Percentiles rank a stretch among this genome's conserved stretches.
Evolutionary conservation across 92 coral and sea anemone species (phyloP).

Genomic region (Epizoanthus stellaris): DNA sequence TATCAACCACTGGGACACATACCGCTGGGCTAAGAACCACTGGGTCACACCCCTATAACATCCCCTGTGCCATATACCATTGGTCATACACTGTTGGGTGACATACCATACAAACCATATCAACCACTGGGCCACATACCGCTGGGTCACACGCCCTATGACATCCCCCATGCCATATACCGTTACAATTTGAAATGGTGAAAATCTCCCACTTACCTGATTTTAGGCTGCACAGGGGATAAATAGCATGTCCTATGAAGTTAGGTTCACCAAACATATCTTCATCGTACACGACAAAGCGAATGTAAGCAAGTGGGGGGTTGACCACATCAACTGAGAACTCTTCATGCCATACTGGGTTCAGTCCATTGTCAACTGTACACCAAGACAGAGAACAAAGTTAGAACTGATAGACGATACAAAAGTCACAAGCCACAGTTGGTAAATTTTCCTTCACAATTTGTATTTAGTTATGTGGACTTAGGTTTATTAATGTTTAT

Average conservation of each 20-base stretch:
- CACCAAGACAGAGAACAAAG: background rate
- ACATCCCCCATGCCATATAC: background rate
- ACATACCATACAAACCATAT: no score
- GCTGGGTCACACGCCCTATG: no score
- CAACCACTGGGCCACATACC: no score
- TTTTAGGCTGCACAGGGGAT: conserved; percentile 93
- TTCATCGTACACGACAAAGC: conserved; percentile 94
- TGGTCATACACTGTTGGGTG: no score
- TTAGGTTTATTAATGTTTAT: no score
- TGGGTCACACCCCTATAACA: no score
- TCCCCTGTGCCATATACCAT: no score
- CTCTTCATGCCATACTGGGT: conserved; percentile 90
- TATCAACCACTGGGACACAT: no score
- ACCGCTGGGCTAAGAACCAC: no score
- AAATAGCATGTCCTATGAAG: conserved; percentile 97
- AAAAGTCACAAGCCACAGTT: no score
- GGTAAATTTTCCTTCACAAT: no score
- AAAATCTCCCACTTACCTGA: conserved; percentile 60
- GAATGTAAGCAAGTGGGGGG: conserved; percentile 91
- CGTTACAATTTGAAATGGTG: background rate
- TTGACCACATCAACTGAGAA: conserved; percentile 89
- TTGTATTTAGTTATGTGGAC: no score
- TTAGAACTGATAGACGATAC: background rate
- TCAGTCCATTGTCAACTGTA: conserved; percentile 95
- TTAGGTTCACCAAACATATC: conserved; percentile 99